Percentiles rank a stretch among this genome's conserved stretches.
These are phyloP conservation scores for Phyllopteryx taeniolatus DNA, from an alignment of 2,113 vertebrate genomes.

Conservation along the genomic window DNA sequence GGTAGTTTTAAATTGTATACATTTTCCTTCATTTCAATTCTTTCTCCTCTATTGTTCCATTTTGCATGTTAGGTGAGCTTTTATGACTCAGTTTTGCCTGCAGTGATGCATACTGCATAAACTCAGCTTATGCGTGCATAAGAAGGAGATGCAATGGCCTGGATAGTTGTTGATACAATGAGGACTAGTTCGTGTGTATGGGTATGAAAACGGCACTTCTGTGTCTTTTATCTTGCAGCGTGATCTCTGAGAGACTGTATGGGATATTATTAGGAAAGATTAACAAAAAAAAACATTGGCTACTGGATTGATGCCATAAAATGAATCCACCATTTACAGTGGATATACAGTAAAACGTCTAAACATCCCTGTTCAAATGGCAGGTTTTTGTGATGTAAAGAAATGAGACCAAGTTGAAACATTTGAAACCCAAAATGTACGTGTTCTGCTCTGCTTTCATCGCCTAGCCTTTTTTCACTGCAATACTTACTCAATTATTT, in stretches of 20 bases:
- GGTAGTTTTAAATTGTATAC: slow-evolving; percentile 26
- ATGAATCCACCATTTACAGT: not conserved
- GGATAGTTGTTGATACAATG: slow-evolving; percentile 16
- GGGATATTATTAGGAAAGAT: not conserved
- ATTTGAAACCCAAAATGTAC: not conserved
- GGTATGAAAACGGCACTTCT: slow-evolving; percentile 31
- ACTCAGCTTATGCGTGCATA: slow-evolving; percentile 55
- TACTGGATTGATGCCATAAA: not conserved
- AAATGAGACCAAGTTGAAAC: not conserved
- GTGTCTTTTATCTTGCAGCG: slow-evolving; percentile 22
- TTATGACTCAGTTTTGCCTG: slow-evolving; percentile 49
- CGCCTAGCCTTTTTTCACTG: too few species aligned
- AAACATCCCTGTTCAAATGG: not conserved
- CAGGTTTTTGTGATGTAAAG: not conserved
- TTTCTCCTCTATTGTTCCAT: slow-evolving; percentile 43
- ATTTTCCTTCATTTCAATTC: slow-evolving; percentile 62
- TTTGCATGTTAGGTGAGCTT: slow-evolving; percentile 51
- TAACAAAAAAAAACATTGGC: not conserved
- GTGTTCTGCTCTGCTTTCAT: too few species aligned
- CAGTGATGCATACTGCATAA: slow-evolving; percentile 48
- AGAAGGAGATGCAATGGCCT: slow-evolving; percentile 20
- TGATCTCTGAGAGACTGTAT: not conserved
- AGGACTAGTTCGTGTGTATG: not conserved
- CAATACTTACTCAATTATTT: too few species aligned
- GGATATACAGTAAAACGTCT: not conserved